phyloP scores from a whole-genome alignment of 2,888 invertebrate species.

The Lamproptera curius region DNA sequence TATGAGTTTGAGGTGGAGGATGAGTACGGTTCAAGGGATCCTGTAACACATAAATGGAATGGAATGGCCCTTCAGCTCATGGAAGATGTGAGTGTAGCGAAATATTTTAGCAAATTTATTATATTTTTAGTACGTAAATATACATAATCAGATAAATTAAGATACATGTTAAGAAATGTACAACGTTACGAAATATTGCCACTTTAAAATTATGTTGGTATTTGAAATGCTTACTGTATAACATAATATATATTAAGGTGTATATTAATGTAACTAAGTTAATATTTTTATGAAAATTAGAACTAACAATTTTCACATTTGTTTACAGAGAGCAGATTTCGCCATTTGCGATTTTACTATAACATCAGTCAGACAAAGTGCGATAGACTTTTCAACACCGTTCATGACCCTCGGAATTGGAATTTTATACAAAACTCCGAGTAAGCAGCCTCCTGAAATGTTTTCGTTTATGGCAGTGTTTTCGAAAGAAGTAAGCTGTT shows the following conservation, averaged over 20 bases:
- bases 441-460: slow-evolving; percentile 90
- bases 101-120: no score
- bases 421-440: slow-evolving; percentile 92
- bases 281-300: neutral
- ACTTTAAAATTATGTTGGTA: no score
- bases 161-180: no score
- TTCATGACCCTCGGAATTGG: slow-evolving; percentile 96
- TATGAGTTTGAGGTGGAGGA: slow-evolving; percentile 87
- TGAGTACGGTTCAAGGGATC: slow-evolving; percentile 77
- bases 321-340: slow-evolving; percentile 88
- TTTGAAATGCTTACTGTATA: no score
- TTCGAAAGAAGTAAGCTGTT: slow-evolving; percentile 77
- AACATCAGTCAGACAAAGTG: slow-evolving; percentile 90
- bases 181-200: no score
- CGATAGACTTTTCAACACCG: slow-evolving; percentile 97
- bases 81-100: slow-evolving; percentile 74
- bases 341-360: slow-evolving; percentile 95
- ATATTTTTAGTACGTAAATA: no score
- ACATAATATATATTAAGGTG: neutral
- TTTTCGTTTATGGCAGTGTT: slow-evolving; percentile 97
- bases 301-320: no score
- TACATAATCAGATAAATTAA: no score
- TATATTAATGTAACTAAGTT: neutral
- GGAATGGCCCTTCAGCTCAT: slow-evolving; percentile 85
- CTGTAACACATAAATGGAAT: slow-evolving; percentile 78